These are phyloP conservation scores for Dicentrarchus labrax DNA, from an alignment of 2,113 vertebrate genomes.

Conservation along the genomic window DNA sequence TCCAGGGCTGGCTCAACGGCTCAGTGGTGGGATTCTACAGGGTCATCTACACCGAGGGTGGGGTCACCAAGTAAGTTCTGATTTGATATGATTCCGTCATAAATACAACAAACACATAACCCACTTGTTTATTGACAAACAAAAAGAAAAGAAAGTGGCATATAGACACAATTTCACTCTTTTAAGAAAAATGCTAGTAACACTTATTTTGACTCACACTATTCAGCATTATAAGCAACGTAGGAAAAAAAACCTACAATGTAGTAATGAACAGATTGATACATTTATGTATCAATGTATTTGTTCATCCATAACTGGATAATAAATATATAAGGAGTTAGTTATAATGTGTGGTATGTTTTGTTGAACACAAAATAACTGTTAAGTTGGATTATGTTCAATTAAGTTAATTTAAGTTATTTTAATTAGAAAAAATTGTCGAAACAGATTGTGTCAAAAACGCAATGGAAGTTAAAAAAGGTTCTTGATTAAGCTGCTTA, in stretches of 20 bases:
- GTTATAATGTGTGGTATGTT: too few relatives aligned
- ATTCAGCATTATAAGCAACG: not conserved
- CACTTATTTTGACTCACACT: not conserved
- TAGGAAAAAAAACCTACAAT: too few relatives aligned
- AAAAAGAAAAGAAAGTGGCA: not conserved
- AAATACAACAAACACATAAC: not conserved
- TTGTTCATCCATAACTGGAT: not conserved
- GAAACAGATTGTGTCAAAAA: too few relatives aligned
- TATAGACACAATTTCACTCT: not conserved
- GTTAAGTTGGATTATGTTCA: too few relatives aligned
- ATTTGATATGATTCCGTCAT: not conserved
- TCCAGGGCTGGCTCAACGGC: constrained; percentile 92
- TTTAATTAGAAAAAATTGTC: too few relatives aligned
- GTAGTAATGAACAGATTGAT: too few relatives aligned
- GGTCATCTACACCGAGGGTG: constrained; percentile 89
- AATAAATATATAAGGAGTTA: not conserved
- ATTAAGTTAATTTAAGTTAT: too few relatives aligned
- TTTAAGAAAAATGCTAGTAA: not conserved
- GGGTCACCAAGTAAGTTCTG: constrained; percentile 86
- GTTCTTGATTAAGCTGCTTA: too few relatives aligned
- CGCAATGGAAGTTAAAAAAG: too few relatives aligned
- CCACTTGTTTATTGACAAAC: not conserved
- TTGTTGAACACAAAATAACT: too few relatives aligned
- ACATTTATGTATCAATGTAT: too few relatives aligned
- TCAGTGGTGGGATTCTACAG: constrained; percentile 97